A percentile compares a stretch with the other conserved stretches of the same genome.
These are phyloP conservation scores for Enteromius afrohamiltoni DNA, from an alignment of 2,797 vertebrate genomes.

Conservation along the genomic window DNA sequence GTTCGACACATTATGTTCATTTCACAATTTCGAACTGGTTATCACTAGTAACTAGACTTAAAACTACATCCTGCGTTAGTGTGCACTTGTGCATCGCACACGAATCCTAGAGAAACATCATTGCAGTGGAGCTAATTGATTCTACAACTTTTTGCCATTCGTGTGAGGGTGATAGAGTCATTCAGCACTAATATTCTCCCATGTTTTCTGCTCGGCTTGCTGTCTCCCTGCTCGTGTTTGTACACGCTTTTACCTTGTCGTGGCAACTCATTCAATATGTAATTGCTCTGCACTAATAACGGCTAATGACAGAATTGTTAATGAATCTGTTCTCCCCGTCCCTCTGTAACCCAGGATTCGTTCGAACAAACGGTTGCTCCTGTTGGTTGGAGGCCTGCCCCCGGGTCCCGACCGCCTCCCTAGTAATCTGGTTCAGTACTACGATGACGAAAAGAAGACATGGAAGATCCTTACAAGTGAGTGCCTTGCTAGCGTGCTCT, in stretches of 20 bases:
- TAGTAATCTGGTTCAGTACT: constrained; percentile 99
- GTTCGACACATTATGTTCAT: not conserved
- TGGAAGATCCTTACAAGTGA: constrained; percentile 99
- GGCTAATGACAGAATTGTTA: constrained; percentile 37
- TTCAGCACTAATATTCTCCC: not conserved
- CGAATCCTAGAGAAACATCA: not conserved
- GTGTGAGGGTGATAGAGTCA: not conserved
- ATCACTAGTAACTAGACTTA: not conserved
- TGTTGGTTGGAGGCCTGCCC: constrained; percentile 97
- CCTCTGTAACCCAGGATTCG: constrained; percentile 89
- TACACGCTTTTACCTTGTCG: constrained; percentile 15
- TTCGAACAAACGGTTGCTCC: constrained; percentile 98
- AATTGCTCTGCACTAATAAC: constrained; percentile 39
- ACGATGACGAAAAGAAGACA: constrained; percentile 99
- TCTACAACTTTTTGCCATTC: not conserved
- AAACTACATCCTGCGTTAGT: not conserved
- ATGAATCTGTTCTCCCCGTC: constrained; percentile 19
- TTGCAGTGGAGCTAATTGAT: not conserved
- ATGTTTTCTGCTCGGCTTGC: constrained; percentile 13
- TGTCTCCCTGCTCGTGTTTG: not conserved
- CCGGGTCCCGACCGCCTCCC: constrained; percentile 98
- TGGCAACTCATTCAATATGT: constrained; percentile 33
- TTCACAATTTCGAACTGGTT: not conserved
- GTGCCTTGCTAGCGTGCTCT: constrained; percentile 69
- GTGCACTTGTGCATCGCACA: not conserved